Conservation (phyloP, 2,888 invertebrate genomes). For the Microchrysa polita region DNA sequence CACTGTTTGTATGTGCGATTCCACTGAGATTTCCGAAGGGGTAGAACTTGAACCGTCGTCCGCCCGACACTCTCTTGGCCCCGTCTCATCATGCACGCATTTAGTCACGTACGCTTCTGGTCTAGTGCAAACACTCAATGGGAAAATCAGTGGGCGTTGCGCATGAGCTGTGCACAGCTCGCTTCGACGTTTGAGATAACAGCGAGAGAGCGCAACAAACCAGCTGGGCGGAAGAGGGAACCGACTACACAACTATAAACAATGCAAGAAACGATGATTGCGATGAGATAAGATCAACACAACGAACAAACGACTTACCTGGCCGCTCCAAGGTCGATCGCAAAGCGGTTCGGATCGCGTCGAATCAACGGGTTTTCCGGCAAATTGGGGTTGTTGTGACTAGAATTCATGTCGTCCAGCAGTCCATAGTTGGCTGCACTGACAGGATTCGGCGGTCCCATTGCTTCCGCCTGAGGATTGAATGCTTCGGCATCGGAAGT, state of each 20-base stretch:
- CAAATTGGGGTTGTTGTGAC: background rate
- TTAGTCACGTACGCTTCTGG: conserved; percentile 42
- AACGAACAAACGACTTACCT: conserved; percentile 22
- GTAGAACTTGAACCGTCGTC: background rate
- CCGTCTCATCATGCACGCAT: background rate
- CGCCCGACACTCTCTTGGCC: conserved; percentile 8
- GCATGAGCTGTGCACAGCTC: background rate
- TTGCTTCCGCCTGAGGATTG: conserved; percentile 69
- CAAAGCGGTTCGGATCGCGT: conserved; percentile 32
- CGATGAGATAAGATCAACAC: background rate
- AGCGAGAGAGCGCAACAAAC: too few relatives aligned
- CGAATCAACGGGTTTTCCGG: conserved; percentile 28
- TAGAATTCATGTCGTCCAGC: conserved; percentile 57
- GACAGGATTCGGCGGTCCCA: conserved; percentile 58
- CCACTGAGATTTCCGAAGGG: too few relatives aligned
- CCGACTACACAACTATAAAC: background rate
- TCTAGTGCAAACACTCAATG: background rate
- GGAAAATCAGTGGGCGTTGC: background rate
- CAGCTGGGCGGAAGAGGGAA: background rate
- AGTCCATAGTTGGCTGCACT: conserved; percentile 53
- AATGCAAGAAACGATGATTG: background rate
- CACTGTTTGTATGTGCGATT: too few relatives aligned
- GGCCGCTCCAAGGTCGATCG: conserved; percentile 34
- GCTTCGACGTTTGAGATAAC: too few relatives aligned
- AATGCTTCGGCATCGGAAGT: conserved; percentile 73